A percentile compares a stretch with the other conserved stretches of the same genome.
Conservation (phyloP, 2,797 vertebrate species). For the Enteromius mattozi region DNA sequence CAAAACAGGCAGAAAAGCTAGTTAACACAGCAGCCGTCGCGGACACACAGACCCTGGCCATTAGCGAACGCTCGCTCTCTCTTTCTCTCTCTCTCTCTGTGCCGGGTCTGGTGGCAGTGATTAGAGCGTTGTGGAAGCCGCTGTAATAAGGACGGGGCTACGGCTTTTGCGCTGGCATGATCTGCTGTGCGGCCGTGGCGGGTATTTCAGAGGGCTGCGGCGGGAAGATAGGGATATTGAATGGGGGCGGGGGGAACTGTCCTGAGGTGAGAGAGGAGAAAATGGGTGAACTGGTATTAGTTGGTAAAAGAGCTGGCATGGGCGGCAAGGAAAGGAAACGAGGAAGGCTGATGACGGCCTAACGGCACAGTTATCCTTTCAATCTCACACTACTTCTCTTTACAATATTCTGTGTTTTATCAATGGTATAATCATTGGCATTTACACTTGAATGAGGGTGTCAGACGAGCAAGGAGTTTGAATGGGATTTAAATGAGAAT, state of each 20-base stretch:
- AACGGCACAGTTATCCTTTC: neutral
- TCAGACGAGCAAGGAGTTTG: neutral
- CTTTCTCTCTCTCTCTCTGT: constrained; percentile 41
- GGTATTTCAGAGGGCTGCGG: constrained; percentile 77
- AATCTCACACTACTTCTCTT: neutral
- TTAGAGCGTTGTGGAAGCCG: constrained; percentile 75
- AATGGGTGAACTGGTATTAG: constrained; percentile 73
- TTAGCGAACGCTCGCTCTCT: constrained; percentile 59
- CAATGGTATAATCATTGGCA: neutral
- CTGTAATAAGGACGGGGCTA: constrained; percentile 81
- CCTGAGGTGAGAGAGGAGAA: constrained; percentile 65
- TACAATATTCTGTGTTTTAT: neutral
- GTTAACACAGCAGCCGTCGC: constrained; percentile 66
- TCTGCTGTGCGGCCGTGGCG: constrained; percentile 70
- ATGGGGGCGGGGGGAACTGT: constrained; percentile 61
- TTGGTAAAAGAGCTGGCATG: constrained; percentile 65
- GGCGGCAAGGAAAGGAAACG: constrained; percentile 46
- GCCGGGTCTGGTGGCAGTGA: constrained; percentile 77
- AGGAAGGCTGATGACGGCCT: neutral
- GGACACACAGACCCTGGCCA: constrained; percentile 73
- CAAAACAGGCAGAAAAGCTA: constrained; percentile 65
- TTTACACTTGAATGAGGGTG: neutral
- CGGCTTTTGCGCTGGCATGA: constrained; percentile 67
- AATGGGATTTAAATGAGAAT: neutral
- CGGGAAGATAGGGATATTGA: constrained; percentile 77